These are phyloP conservation scores for Patella caerulea DNA, from an alignment of 2,888 invertebrate genomes.

Conservation along the genomic window DNA sequence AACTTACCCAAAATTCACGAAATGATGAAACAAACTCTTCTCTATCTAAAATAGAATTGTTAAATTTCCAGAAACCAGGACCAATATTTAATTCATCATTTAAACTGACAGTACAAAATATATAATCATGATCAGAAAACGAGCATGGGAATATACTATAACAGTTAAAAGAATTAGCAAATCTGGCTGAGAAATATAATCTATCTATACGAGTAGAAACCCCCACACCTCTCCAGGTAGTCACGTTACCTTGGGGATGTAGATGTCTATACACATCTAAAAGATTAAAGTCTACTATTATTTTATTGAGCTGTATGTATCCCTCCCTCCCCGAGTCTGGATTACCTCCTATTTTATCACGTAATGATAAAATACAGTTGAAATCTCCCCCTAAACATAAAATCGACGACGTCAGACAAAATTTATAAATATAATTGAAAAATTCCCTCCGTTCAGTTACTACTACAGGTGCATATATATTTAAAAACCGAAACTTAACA, in stretches of 20 bases:
- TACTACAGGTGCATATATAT: neutral
- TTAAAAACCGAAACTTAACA: neutral
- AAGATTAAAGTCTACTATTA: neutral
- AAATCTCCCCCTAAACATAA: neutral
- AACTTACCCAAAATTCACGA: neutral
- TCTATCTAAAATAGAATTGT: neutral
- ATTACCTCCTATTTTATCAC: too few relatives aligned
- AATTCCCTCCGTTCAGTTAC: neutral
- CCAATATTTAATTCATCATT: neutral
- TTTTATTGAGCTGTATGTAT: neutral
- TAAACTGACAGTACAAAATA: neutral
- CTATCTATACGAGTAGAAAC: neutral
- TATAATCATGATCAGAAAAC: neutral
- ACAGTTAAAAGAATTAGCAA: neutral
- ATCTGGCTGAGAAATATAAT: neutral
- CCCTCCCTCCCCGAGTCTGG: too few relatives aligned
- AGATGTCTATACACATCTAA: neutral
- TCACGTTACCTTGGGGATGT: neutral
- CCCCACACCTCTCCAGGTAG: neutral
- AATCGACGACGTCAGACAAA: neutral
- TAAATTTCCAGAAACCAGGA: neutral
- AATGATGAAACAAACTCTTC: neutral
- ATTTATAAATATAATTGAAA: conserved; percentile 7
- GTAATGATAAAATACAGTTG: too few relatives aligned
- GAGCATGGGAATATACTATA: neutral